phyloP scores from a whole-genome alignment of 2,888 invertebrate genomes.

The Folsomia candida region DNA sequence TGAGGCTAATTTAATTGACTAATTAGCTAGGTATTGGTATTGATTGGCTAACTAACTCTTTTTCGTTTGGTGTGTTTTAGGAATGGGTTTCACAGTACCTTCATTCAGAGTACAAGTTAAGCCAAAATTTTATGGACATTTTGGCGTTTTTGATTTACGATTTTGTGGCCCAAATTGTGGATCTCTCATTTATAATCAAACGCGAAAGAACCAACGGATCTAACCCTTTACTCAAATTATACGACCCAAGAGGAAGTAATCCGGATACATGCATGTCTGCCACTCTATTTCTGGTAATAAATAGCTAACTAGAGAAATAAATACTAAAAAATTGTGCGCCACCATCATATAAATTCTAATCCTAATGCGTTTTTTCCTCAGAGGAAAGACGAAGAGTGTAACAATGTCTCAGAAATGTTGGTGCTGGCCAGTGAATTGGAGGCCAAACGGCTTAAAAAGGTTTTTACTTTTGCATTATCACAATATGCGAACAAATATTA shows the following conservation, averaged over 20 bases:
- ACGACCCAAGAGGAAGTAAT: constrained; percentile 51
- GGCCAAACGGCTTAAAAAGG: constrained; percentile 48
- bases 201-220: constrained; percentile 60
- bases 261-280: constrained; percentile 46
- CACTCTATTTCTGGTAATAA: constrained; percentile 38
- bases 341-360: background rate
- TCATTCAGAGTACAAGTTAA: constrained; percentile 33
- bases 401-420: constrained; percentile 46
- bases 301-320: too few relatives aligned
- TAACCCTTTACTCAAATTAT: constrained; percentile 52
- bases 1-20: background rate
- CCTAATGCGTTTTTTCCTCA: constrained; percentile 9
- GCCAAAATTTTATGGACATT: constrained; percentile 61
- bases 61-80: background rate
- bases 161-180: constrained; percentile 83
- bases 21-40: background rate
- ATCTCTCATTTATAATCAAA: constrained; percentile 75
- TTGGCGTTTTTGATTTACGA: constrained; percentile 84
- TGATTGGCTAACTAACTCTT: background rate
- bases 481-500: background rate
- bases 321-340: background rate
- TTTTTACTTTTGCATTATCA: constrained; percentile 15
- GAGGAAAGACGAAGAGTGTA: constrained; percentile 45
- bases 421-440: constrained; percentile 48
- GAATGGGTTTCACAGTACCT: constrained; percentile 37